Conservation (phyloP, 1,140 invertebrate species). For the Drosophila truncata region DNA sequence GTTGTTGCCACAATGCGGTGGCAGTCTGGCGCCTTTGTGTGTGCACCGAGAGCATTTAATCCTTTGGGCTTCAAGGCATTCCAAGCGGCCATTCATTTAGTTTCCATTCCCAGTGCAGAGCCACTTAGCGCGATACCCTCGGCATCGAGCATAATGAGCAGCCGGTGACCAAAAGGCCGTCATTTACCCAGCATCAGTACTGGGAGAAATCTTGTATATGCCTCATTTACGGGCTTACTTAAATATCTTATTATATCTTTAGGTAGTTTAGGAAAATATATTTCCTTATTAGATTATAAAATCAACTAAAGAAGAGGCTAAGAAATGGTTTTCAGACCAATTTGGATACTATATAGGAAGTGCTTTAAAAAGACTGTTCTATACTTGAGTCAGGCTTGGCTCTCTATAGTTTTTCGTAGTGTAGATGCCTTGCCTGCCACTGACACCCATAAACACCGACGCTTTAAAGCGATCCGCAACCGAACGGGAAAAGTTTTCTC, state of each 20-base stretch:
- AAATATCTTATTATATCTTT: neutral
- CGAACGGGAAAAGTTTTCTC: conserved; percentile 46
- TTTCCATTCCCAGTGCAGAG: conserved; percentile 49
- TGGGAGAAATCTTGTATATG: neutral
- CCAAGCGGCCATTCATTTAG: conserved; percentile 60
- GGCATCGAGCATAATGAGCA: conserved; percentile 57
- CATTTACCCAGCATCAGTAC: conserved; percentile 2
- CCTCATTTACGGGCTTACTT: no score
- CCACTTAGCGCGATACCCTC: conserved; percentile 45
- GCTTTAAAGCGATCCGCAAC: conserved; percentile 41
- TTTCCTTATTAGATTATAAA: neutral
- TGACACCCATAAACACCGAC: conserved; percentile 26
- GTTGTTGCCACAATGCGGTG: conserved; percentile 76
- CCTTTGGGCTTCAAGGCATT: conserved; percentile 56
- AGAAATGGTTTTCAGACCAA: neutral
- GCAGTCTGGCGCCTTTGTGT: conserved; percentile 45
- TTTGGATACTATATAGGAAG: neutral
- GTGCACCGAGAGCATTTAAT: conserved; percentile 62
- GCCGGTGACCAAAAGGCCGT: neutral
- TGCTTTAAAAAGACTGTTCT: neutral
- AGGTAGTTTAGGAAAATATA: neutral
- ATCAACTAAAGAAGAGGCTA: neutral
- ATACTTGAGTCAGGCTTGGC: no score
- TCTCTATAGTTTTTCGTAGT: neutral
- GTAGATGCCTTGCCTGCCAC: neutral